Percentiles rank a stretch among this genome's conserved stretches.
These are phyloP conservation scores for Corynorhinus townsendii DNA, from an alignment of 2,113 vertebrate species.

Conservation along the genomic window DNA sequence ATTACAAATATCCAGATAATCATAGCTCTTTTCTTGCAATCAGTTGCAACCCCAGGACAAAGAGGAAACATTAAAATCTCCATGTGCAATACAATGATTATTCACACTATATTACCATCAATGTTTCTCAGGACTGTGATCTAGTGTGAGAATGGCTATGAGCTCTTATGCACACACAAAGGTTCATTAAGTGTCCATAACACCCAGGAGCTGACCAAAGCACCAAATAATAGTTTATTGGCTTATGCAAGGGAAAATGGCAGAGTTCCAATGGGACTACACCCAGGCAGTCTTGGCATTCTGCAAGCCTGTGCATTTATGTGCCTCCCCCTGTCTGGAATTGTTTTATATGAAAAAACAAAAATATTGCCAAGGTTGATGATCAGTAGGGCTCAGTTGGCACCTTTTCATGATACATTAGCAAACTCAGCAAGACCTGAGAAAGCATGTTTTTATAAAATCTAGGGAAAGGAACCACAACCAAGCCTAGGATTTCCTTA, in stretches of 20 bases:
- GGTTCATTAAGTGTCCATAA: not conserved
- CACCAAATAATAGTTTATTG: not conserved
- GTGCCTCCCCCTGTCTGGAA: not conserved
- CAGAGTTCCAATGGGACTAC: not conserved
- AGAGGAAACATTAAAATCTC: not conserved
- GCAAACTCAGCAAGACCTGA: constrained; percentile 30
- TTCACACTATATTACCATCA: not conserved
- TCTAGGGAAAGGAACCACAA: not conserved
- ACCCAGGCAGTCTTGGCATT: not conserved
- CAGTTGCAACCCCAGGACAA: not conserved
- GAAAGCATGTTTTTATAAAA: not conserved
- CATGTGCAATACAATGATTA: not conserved
- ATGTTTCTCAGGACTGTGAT: not conserved
- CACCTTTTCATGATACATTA: not conserved
- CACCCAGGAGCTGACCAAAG: not conserved
- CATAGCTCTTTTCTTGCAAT: not conserved
- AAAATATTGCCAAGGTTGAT: not conserved
- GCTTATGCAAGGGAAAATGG: not conserved
- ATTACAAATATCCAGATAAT: not conserved
- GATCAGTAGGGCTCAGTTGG: not conserved
- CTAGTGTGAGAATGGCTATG: not conserved
- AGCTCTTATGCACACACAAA: not conserved
- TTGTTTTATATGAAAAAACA: not conserved
- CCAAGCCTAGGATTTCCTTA: not conserved
- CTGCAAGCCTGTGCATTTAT: not conserved